Base-by-base conservation (phyloP, 2,797 vertebrate genomes). In the Tiaroga cobitis region DNA sequence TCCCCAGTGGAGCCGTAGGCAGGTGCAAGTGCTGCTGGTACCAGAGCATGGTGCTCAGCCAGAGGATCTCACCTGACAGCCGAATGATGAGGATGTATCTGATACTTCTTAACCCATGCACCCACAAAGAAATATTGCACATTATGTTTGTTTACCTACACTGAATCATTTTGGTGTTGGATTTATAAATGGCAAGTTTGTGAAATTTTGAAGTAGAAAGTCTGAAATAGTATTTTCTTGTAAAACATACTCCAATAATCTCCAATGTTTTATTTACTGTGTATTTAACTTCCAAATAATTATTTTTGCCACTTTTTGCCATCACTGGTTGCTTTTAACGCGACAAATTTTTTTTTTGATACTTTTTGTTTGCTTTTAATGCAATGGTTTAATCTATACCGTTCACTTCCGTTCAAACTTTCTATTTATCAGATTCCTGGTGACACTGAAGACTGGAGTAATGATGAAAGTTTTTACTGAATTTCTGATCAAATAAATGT, bases 11-110 rank as follows among this genome's bases (percentile, higher is more conserved):
- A 24, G 46, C 73, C 43, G 29, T 16, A 39, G 78, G 78, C 61
- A 49, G 61, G 56, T 10, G 18, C 26, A 21, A 34, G 61, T 49
- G 41, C 59, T 63, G 3, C 59, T 63, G 3, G 9, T 63, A 18
- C 59, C 39, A 46, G 77, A 46, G 77, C 77, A n/a, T 61, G 56
- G 34, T 46, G 39, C 77, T 65, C 77, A 65, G 77, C 77, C 26
- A 9, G 21, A 78, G 54, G 75, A 78, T 61, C n/a, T 61, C 24
- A 56, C 49, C 34, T 76, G 51, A 76, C 74, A 76, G 32, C 3
- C 11, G 11, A 56, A 16, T 76, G 51, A 78, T 76, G 19, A 76
- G 54, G 51, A 76, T 63, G 34, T 41, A 41, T 26, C 54, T 61
- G 32, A 76, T 76, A 56, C 74, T 76, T 56, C 32, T 76, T 37